Base-by-base conservation (phyloP, 2,113 vertebrate species). In the Abramis brama region DNA sequence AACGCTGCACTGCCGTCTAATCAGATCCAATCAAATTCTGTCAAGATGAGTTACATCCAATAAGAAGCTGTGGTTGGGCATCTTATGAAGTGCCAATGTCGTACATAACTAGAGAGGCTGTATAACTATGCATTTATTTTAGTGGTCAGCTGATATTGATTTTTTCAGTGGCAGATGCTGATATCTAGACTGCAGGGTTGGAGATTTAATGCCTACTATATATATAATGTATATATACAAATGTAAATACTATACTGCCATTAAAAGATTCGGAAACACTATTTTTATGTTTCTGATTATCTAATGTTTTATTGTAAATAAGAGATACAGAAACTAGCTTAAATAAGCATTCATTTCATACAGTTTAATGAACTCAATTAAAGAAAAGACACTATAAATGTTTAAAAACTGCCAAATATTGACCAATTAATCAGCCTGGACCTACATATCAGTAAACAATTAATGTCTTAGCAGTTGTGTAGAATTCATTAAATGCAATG, bases 1-100 rank as follows among this genome's bases (percentile, higher is more conserved):
- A 77, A 73, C 23, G 25, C 19, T 39, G 59, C 59, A 19, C n/a
- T 30, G 73, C 59, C 23, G 71, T 73, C 68, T 30, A 82, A 76
- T 85, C 80, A 57, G 55, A 78, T 71, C 39, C 64, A 55, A 79
- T 79, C 73, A 85, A 82, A 85, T 59, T 57, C 52, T 52, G 36
- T 74, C 78, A 70, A 70, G 50, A 76, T 55, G 47, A 47, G 45
- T 71, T 59, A 78, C 73, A 71, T 70, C 52, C 79, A 83, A 23
- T 60, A 8, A 59, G 50, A 21, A 12, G n/a, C 30, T 59, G 30
- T 59, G 71, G 50, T 62, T 84, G 62, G 81, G 45, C 64, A 83
- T 82, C 60, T 83, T 25, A 64, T 21, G 23, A 6, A 47, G n/a
- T 43, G 52, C 45, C 64, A 82, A 30, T 52, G 45, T 64, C 39